Evolutionary conservation across 2,113 vertebrate genomes (phyloP).

Genomic region (Elachura formosa): DNA sequence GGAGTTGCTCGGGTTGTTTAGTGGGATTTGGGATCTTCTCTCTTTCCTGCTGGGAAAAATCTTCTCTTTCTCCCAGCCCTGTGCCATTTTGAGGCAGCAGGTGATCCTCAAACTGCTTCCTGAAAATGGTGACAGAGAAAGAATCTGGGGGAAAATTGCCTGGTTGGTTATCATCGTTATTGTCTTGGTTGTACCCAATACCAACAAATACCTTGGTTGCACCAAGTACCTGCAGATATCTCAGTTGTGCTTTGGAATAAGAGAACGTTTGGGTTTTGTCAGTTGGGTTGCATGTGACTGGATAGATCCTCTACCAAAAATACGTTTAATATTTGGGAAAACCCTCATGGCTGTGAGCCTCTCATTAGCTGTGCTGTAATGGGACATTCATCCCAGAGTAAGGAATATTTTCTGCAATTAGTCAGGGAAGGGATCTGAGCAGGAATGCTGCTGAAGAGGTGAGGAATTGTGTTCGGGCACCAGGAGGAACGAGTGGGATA

Average conservation of each 20-base stretch:
- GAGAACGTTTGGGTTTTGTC: neutral
- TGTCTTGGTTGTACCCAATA: neutral
- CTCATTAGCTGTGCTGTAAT: accelerated
- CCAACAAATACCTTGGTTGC: neutral
- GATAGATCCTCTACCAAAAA: neutral
- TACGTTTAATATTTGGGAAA: neutral
- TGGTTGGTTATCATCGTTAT: neutral
- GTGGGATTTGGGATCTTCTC: accelerated
- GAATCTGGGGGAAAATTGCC: accelerated
- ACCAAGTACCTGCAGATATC: neutral
- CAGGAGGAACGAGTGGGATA: neutral
- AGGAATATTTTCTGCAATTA: neutral
- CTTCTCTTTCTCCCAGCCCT: neutral
- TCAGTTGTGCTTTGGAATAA: accelerated
- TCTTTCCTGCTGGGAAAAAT: too few species aligned
- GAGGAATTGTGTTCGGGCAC: accelerated
- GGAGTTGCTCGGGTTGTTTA: neutral
- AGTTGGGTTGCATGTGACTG: accelerated
- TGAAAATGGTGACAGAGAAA: accelerated
- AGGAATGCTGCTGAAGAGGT: neutral
- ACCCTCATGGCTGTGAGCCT: accelerated
- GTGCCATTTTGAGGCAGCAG: neutral
- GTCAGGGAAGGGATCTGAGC: accelerated
- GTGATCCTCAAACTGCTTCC: neutral
- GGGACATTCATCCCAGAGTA: accelerated